Base-by-base conservation (phyloP, 2,888 invertebrate species). In the Lasioglossum calceatum region DNA sequence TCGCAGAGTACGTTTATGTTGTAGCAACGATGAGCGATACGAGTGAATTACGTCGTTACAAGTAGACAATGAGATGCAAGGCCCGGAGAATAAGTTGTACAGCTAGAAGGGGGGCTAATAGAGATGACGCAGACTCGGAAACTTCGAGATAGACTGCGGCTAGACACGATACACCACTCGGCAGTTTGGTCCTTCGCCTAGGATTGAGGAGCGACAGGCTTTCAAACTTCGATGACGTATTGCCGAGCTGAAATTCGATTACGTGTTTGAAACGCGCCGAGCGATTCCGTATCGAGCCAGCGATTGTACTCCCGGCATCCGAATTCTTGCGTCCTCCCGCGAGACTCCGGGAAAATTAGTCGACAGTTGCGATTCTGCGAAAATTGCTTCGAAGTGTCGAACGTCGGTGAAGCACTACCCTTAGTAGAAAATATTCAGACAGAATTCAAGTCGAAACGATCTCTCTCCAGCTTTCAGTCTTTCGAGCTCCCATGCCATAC, bases 181-280 rank as follows among this genome's bases (percentile, higher is more conserved):
- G 39, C 39, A 19, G 39, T 54, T 72, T 54, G 19, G 71, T 50
- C 67, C 70, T 50, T 50, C 71, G 47, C 47, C 39, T 70, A 72
- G 71, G 71, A 72, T 79, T 71, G 78, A 71, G 78, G 54, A 58
- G 54, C 78, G 78, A 58, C 71, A 19, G n/a, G n/a, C 70, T 70
- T 36, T 54, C 50, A 36, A 78, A 67, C 77, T 78, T 71, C 50
- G 70, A 70, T 78, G 70, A 78, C 70, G 16, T 67, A 44, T 67
- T 19, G 36, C 47, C 50, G 1, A 27, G 39, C 36, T 70, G 27
- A 16, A 78, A 78, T 70, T 78, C 50, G 67, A 78, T 78, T 78
- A 78, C 39, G 14, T 39, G 50, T 78, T 27, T 71, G 27, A n/a
- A 39, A 70, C 23, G 39, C n/a, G 4, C 7, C 2, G 32, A 54